Evolutionary conservation across 2,113 vertebrate species (phyloP).

Genomic region (Copsychus sechellarum): DNA sequence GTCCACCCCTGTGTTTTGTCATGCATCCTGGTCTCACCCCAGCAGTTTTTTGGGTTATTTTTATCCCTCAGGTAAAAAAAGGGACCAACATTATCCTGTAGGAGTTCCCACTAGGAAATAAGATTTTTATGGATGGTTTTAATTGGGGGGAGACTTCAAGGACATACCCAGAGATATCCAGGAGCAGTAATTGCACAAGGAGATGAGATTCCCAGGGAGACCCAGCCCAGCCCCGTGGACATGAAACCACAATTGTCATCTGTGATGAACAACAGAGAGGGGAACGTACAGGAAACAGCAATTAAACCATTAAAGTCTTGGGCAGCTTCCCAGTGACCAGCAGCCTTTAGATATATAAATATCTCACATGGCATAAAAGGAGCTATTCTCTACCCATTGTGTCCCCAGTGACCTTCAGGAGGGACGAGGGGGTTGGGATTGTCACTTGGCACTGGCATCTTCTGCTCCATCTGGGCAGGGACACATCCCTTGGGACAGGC

Average conservation of each 20-base stretch:
- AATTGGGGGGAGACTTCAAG: background rate
- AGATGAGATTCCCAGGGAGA: background rate
- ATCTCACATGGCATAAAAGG: background rate
- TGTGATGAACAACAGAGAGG: conserved; percentile 52
- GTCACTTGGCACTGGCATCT: background rate
- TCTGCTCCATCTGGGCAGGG: background rate
- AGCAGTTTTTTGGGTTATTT: background rate
- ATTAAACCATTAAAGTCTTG: conserved; percentile 53
- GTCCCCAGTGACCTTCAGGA: background rate
- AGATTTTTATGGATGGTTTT: background rate
- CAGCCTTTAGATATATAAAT: conserved; percentile 30
- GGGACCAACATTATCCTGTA: background rate
- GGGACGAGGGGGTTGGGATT: background rate
- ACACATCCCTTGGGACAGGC: accelerated
- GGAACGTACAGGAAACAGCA: conserved; percentile 48
- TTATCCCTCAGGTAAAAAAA: background rate
- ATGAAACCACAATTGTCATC: conserved; percentile 42
- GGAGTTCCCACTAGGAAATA: background rate
- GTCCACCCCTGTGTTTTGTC: background rate
- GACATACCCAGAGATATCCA: background rate
- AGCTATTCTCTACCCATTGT: background rate
- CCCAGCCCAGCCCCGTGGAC: background rate
- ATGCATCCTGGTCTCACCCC: accelerated
- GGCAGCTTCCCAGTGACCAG: conserved; percentile 28
- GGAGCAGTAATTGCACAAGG: background rate